Evolutionary conservation across 2,797 vertebrate genomes (phyloP).

Genomic region (Onychomys arenicola): DNA sequence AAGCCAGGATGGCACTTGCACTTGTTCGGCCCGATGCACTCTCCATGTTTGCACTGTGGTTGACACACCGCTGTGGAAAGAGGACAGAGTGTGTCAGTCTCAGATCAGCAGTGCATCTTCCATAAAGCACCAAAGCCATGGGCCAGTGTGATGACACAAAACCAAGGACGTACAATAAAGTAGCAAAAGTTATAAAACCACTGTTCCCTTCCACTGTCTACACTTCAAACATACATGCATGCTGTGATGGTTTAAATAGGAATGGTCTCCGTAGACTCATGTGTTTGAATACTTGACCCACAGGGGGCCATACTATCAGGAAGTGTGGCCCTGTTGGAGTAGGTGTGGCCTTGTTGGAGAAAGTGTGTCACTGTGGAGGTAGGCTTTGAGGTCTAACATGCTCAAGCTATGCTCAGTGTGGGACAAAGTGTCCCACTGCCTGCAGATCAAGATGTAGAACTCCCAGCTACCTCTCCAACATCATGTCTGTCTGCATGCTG

Average conservation of each 20-base stretch:
- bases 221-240: not conserved
- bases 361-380: not conserved
- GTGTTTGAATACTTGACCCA: not conserved
- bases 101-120: not conserved
- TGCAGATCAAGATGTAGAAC: not conserved
- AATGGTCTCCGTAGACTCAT: not conserved
- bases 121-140: not conserved
- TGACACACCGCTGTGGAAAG: constrained; percentile 94
- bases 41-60: constrained; percentile 96
- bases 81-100: constrained; percentile 24
- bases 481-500: not conserved
- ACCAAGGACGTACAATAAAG: not conserved
- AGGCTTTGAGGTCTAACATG: not conserved
- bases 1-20: constrained; percentile 98
- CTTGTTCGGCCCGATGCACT: constrained; percentile 97
- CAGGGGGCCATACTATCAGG: not conserved
- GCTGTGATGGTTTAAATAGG: not conserved
- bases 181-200: constrained; percentile 11
- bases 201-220: not conserved
- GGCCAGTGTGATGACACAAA: not conserved
- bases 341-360: not conserved
- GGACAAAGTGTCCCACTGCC: not conserved
- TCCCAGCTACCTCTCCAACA: not conserved
- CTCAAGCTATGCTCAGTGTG: not conserved
- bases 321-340: not conserved